These are phyloP conservation scores for Ephydatia muelleri DNA, from an alignment of 37 sponge, comb jelly and placozoan genomes.

Conservation along the genomic window DNA sequence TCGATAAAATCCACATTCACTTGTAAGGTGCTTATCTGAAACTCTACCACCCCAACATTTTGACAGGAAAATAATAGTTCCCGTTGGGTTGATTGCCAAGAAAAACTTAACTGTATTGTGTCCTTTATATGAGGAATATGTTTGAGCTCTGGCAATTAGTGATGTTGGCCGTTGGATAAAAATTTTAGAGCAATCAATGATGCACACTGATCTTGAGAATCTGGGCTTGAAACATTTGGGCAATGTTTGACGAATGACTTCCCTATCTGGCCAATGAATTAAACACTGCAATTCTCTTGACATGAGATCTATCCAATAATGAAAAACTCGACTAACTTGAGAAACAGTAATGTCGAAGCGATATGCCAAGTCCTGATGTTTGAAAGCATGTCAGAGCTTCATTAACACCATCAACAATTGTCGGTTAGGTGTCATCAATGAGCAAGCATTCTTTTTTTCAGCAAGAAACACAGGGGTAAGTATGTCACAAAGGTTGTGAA, in stretches of 20 bases:
- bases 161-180: conserved; percentile 55
- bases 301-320: conserved; percentile 15
- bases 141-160: conserved; percentile 43
- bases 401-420: conserved; percentile 38
- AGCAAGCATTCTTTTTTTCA: conserved; percentile 1
- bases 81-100: conserved; percentile 39
- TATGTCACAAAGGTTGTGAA: conserved; percentile 34
- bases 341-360: conserved; percentile 14
- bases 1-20: conserved; percentile 44
- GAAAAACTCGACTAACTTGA: conserved; percentile 3
- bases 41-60: conserved; percentile 60
- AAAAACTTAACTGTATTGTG: conserved; percentile 55
- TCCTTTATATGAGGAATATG: conserved; percentile 56
- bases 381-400: conserved; percentile 34
- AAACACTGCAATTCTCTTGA: conserved; percentile 25
- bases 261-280: conserved; percentile 38
- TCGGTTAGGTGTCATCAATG: not conserved
- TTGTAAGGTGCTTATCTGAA: conserved; percentile 50
- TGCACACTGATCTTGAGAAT: conserved; percentile 30
- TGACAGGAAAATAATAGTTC: conserved; percentile 43
- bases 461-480: conserved; percentile 1
- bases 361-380: conserved; percentile 32
- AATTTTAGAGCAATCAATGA: conserved; percentile 61
- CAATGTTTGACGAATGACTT: conserved; percentile 27
- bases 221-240: conserved; percentile 38